Evolutionary conservation across 2,888 invertebrate species (phyloP), one percentile per base, ranked within the genome.

Genomic region (Synanthedon myopaeformis): DNA sequence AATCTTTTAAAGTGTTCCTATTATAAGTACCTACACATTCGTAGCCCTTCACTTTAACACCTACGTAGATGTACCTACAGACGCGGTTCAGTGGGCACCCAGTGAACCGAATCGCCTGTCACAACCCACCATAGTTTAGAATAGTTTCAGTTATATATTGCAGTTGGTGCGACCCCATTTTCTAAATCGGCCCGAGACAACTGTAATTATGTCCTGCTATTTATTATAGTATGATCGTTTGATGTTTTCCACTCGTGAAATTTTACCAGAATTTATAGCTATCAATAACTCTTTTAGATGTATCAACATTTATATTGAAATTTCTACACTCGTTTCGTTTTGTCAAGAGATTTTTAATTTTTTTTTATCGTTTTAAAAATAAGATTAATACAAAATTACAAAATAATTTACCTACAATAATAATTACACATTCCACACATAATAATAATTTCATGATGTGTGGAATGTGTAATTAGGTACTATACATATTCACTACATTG

Each of bases 101-200:
- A 79, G 62, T 82, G 83, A 82, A 79, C 79, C 77, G 82, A 68
- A 61, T 57, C 65, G 65, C 67, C 67, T 66, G 66, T 67, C 73
- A 70, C 69, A 61, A 67, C 64, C 65, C 66, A 59, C 61, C 67
- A 67, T 68, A 67, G 66, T 72, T 69, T 66, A 76, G 68, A 74
- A 71, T 68, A 66, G 63, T 68, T 64, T 57, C 57, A 60, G 58
- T 58, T 62, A 61, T 63, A 65, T 59, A 63, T 60, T 54, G 58
- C 54, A 45, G 45, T 45, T 45, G 14, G 45, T 45, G 45, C n/a
- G 53, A 53, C 54, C 54, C 13, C 49, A 49, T 41, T 42, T 51
- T 55, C 52, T 52, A 42, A 54, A 55, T 57, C 35, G 45, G 51
- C 53, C 53, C 51, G 17, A 54, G 54, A 56, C 42, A 51, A 45